Conservation (phyloP, 2,797 vertebrate genomes). For the Hippopotamyrus pictus region DNA sequence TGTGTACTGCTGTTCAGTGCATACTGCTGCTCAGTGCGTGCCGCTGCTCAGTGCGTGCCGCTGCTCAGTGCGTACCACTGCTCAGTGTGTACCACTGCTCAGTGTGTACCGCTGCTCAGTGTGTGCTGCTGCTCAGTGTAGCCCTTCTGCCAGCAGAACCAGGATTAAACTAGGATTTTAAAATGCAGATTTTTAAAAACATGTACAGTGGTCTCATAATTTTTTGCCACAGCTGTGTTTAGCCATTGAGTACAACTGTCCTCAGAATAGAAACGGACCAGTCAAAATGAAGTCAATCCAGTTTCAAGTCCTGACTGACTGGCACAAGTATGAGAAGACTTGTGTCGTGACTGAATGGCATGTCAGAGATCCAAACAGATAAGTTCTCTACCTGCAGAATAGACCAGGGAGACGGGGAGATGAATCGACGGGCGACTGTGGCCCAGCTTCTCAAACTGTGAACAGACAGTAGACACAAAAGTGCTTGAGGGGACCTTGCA, state of each 20-base stretch:
- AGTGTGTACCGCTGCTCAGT: background rate
- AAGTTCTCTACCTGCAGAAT: slow-evolving; percentile 70
- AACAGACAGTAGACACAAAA: slow-evolving; percentile 10
- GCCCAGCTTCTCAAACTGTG: slow-evolving; percentile 84
- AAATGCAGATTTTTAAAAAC: background rate
- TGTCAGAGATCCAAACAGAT: background rate
- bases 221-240: background rate
- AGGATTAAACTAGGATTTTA: background rate
- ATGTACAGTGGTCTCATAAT: background rate
- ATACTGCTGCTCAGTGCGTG: background rate
- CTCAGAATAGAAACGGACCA: background rate
- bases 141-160: background rate
- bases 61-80: too few relatives aligned
- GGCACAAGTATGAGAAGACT: background rate
- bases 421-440: slow-evolving; percentile 71
- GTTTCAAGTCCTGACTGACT: background rate
- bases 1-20: background rate
- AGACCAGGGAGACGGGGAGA: slow-evolving; percentile 73
- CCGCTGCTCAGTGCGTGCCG: background rate
- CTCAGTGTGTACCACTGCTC: background rate
- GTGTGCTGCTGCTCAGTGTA: background rate
- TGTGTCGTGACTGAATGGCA: background rate
- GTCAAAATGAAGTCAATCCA: background rate
- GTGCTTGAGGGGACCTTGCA: background rate
- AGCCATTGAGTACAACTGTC: background rate